phyloP scores from a whole-genome alignment of 2,888 invertebrate genomes.

The Chloroclysta siterata region DNA sequence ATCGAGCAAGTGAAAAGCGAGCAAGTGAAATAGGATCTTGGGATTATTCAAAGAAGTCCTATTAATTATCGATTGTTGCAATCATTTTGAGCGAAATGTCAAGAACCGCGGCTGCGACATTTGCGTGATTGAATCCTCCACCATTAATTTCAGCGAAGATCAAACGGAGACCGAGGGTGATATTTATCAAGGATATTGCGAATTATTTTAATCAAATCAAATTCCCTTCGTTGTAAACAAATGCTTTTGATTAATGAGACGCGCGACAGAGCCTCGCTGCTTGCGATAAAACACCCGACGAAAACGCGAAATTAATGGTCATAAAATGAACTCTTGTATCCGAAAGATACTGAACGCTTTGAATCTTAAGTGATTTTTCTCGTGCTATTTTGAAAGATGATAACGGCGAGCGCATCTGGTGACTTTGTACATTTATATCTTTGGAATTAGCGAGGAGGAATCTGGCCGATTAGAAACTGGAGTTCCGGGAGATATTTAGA shows the following conservation, averaged over 20 bases:
- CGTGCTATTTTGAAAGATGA: slow-evolving; percentile 77
- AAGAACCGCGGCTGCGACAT: slow-evolving; percentile 67
- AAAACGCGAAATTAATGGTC: slow-evolving; percentile 84
- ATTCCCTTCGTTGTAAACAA: slow-evolving; percentile 85
- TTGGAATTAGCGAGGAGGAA: slow-evolving; percentile 66
- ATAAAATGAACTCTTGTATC: slow-evolving; percentile 85
- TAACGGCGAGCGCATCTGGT: slow-evolving; percentile 77
- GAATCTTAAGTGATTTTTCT: slow-evolving; percentile 83
- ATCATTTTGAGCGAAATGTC: slow-evolving; percentile 50
- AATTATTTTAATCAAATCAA: slow-evolving; percentile 86
- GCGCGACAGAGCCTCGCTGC: slow-evolving; percentile 83
- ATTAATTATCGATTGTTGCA: slow-evolving; percentile 25
- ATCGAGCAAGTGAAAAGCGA: neutral
- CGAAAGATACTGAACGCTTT: slow-evolving; percentile 80
- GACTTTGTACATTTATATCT: slow-evolving; percentile 74
- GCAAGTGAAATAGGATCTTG: slow-evolving; percentile 2
- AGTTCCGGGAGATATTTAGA: slow-evolving; percentile 77
- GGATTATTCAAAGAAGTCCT: slow-evolving; percentile 26
- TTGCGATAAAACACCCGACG: slow-evolving; percentile 83
- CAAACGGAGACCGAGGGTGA: slow-evolving; percentile 85
- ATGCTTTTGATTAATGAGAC: slow-evolving; percentile 86
- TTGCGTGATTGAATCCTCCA: slow-evolving; percentile 83
- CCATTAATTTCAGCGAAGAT: slow-evolving; percentile 84
- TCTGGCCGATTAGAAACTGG: slow-evolving; percentile 71
- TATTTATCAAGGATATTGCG: slow-evolving; percentile 86